phyloP scores from a whole-genome alignment of 1,140 invertebrate species.

The Sminthurides bifidus region DNA sequence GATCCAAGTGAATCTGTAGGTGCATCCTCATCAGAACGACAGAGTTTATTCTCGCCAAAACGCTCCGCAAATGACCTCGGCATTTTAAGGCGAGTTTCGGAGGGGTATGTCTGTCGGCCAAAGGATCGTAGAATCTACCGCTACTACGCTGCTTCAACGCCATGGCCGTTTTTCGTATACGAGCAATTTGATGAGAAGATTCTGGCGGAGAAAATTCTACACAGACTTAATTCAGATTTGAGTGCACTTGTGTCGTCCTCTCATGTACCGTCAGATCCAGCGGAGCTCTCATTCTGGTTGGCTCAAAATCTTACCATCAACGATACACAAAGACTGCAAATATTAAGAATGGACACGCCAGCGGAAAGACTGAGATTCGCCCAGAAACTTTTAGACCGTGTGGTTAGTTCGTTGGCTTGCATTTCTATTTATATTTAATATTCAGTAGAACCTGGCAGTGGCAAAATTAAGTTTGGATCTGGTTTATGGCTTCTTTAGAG shows the following conservation, averaged over 20 bases:
- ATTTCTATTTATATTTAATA: slow-evolving; percentile 1
- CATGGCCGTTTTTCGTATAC: slow-evolving; percentile 50
- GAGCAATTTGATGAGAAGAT: slow-evolving; percentile 52
- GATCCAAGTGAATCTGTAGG: no score
- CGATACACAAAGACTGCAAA: slow-evolving; percentile 42
- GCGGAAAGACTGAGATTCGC: slow-evolving; percentile 55
- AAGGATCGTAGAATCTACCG: not conserved
- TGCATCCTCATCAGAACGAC: not conserved
- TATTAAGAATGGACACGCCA: slow-evolving; percentile 52
- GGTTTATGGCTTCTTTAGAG: slow-evolving; percentile 33
- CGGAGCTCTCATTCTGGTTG: slow-evolving; percentile 65
- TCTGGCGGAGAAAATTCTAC: slow-evolving; percentile 40
- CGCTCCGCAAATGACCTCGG: no score
- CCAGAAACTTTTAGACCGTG: slow-evolving; percentile 45
- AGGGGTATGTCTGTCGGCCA: no score
- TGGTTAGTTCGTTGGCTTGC: slow-evolving; percentile 39
- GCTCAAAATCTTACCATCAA: slow-evolving; percentile 57
- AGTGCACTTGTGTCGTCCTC: slow-evolving; percentile 33
- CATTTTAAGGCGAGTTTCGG: no score
- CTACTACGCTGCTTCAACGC: slow-evolving; percentile 33
- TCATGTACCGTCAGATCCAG: slow-evolving; percentile 48
- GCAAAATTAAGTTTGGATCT: not conserved
- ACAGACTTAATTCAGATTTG: slow-evolving; percentile 38
- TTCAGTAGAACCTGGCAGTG: not conserved
- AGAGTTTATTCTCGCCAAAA: not conserved